Conservation (phyloP, 2,113 vertebrate species). For the Aphyosemion australe region DNA sequence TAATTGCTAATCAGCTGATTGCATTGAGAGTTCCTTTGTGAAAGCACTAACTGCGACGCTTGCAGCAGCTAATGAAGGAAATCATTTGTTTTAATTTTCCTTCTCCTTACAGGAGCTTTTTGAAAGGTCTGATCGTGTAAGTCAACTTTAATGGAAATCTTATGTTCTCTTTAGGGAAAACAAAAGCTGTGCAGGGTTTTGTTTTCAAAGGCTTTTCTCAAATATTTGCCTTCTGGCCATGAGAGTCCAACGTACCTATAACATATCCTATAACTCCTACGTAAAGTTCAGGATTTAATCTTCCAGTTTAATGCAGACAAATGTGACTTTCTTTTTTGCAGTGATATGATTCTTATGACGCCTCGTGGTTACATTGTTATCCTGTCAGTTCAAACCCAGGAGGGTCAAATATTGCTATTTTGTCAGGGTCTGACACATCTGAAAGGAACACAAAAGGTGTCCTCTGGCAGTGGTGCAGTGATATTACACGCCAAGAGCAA, state of each 20-base stretch:
- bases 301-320: slow-evolving; percentile 9
- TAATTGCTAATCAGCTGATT: slow-evolving; percentile 48
- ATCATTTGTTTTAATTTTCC: slow-evolving; percentile 21
- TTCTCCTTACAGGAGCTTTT: slow-evolving; percentile 9
- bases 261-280: neutral
- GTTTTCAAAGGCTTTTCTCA: slow-evolving; percentile 6
- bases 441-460: neutral
- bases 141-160: slow-evolving; percentile 7
- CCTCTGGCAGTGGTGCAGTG: neutral
- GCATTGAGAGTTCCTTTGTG: slow-evolving; percentile 12
- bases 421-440: neutral
- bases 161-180: no score
- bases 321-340: neutral
- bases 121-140: slow-evolving; percentile 26
- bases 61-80: slow-evolving; percentile 4
- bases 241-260: slow-evolving; percentile 10
- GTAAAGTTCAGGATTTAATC: slow-evolving; percentile 9
- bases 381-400: neutral
- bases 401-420: neutral
- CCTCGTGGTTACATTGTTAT: neutral
- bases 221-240: slow-evolving; percentile 7
- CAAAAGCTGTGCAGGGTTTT: neutral
- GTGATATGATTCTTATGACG: slow-evolving; percentile 9
- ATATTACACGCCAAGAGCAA: neutral
- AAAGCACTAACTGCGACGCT: slow-evolving; percentile 7